Percentiles rank a stretch among this genome's conserved stretches.
These are phyloP conservation scores for Emydoidea blandingii DNA, from an alignment of 2,797 vertebrate genomes.

Conservation along the genomic window DNA sequence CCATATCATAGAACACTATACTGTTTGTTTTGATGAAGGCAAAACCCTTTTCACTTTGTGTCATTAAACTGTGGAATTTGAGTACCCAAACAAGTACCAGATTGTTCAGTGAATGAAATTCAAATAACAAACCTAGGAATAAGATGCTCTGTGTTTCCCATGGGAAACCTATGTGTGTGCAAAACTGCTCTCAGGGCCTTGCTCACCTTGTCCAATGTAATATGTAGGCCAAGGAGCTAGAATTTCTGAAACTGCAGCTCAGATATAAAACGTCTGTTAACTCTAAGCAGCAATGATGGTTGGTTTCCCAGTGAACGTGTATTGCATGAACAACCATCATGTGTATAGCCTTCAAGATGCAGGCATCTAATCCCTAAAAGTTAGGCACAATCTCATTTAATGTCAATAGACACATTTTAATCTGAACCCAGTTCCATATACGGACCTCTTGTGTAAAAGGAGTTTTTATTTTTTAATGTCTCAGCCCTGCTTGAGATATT, in stretches of 20 bases:
- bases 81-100: neutral
- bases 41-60: neutral
- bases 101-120: neutral
- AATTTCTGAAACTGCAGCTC: constrained; percentile 26
- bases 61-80: neutral
- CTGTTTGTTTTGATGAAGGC: neutral
- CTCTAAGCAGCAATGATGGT: neutral
- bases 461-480: constrained; percentile 8
- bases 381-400: constrained; percentile 11
- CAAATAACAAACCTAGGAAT: neutral
- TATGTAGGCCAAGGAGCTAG: neutral
- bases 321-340: neutral
- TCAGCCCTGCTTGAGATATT: neutral
- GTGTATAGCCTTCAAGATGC: neutral
- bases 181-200: neutral
- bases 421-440: neutral
- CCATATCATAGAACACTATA: neutral
- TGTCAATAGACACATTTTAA: neutral
- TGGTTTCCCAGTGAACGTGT: neutral
- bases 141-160: neutral
- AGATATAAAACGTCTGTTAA: constrained; percentile 34
- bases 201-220: neutral
- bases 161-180: neutral
- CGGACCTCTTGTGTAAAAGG: neutral
- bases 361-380: neutral